Evolutionary conservation across 2,113 vertebrate genomes (phyloP).

Genomic region (Vidua chalybeata): DNA sequence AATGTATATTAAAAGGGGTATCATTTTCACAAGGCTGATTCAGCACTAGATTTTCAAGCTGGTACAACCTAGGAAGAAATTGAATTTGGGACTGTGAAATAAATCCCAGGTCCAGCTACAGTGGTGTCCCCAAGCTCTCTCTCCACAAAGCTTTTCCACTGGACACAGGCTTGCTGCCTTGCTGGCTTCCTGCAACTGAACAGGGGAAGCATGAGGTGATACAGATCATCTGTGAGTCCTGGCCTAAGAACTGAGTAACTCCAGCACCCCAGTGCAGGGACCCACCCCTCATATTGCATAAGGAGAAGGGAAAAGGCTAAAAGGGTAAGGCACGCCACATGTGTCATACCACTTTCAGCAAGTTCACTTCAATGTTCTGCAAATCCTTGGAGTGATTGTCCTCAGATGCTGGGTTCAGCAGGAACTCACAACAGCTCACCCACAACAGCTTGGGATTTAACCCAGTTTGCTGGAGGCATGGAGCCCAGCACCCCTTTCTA

Average conservation of each 20-base stretch:
- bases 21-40: neutral
- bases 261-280: neutral
- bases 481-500: neutral
- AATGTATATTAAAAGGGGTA: neutral
- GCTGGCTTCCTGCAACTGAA: neutral
- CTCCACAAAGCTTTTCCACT: neutral
- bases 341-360: neutral
- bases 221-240: neutral
- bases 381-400: neutral
- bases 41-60: neutral
- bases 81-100: neutral
- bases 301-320: neutral
- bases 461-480: fast-evolving
- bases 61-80: neutral
- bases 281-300: fast-evolving
- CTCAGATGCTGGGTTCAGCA: neutral
- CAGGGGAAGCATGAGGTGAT: neutral
- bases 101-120: neutral
- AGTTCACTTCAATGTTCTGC: neutral
- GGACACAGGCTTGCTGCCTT: neutral
- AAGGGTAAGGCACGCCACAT: fast-evolving
- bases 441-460: neutral
- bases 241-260: fast-evolving
- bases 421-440: neutral
- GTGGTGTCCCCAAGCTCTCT: neutral